A percentile compares a stretch with the other conserved stretches of the same genome.
Conservation (phyloP, 2,888 invertebrate genomes). For the Liopterus haemorrhoidalis region DNA sequence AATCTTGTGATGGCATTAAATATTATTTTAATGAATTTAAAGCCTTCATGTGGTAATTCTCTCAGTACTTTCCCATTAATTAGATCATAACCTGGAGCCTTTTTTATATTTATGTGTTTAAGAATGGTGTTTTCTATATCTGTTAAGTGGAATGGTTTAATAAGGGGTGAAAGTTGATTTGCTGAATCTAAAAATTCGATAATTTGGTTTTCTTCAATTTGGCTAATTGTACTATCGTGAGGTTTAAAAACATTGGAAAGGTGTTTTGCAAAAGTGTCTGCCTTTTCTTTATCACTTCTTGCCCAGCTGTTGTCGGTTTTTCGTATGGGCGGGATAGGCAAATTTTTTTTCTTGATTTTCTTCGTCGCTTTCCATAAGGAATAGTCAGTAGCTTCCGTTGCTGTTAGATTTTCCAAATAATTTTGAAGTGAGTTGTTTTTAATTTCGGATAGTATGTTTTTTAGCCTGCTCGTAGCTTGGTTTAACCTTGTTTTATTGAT, state of each 20-base stretch:
- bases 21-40: slow-evolving; percentile 13
- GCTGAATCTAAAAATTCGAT: slow-evolving; percentile 14
- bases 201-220: slow-evolving; percentile 17
- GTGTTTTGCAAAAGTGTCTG: slow-evolving; percentile 27
- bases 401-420: slow-evolving; percentile 14
- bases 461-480: slow-evolving; percentile 11
- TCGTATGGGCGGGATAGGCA: slow-evolving; percentile 24
- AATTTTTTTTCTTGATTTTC: slow-evolving; percentile 23
- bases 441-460: slow-evolving; percentile 10
- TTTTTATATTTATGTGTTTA: slow-evolving; percentile 15
- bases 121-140: slow-evolving; percentile 14
- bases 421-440: slow-evolving; percentile 15
- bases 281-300: slow-evolving; percentile 27
- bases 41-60: slow-evolving; percentile 25
- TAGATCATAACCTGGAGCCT: slow-evolving; percentile 31
- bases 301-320: slow-evolving; percentile 27
- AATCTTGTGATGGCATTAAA: slow-evolving; percentile 27
- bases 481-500: slow-evolving; percentile 16
- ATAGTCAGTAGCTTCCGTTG: slow-evolving; percentile 21
- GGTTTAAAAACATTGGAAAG: slow-evolving; percentile 28
- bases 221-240: slow-evolving; percentile 8
- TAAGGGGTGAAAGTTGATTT: slow-evolving; percentile 15
- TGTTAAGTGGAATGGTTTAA: slow-evolving; percentile 8
- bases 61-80: slow-evolving; percentile 30
- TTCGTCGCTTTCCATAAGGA: slow-evolving; percentile 31